These are phyloP conservation scores for Malurus melanocephalus DNA, from an alignment of 2,113 vertebrate species.

Conservation along the genomic window DNA sequence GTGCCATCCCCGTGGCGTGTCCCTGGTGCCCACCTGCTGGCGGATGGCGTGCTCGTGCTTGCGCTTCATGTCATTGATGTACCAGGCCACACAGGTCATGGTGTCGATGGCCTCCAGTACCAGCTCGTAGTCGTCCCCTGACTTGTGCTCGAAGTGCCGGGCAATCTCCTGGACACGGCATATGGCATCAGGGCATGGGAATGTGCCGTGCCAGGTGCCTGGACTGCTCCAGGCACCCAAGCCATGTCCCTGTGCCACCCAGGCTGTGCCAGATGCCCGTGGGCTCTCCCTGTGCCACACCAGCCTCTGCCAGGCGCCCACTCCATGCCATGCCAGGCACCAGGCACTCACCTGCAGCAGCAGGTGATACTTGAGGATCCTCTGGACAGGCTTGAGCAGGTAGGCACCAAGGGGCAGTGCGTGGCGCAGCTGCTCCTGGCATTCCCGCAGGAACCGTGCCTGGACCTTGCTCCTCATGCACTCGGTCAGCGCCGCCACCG, in stretches of 20 bases:
- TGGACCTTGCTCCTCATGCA: conserved; percentile 92
- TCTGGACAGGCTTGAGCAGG: conserved; percentile 94
- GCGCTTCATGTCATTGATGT: conserved; percentile 98
- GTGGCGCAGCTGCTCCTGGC: conserved; percentile 85
- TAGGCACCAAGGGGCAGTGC: conserved; percentile 90
- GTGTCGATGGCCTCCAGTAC: conserved; percentile 93
- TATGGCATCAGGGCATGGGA: rapidly evolving
- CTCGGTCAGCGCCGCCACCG: conserved; percentile 86
- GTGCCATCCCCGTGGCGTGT: not conserved
- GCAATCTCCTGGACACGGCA: conserved; percentile 84
- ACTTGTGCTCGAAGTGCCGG: conserved; percentile 87
- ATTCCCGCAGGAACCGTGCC: conserved; percentile 90
- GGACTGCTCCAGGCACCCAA: too few relatives aligned
- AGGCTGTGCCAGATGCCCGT: not conserved
- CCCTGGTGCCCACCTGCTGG: conserved; percentile 75
- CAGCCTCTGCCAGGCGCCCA: not conserved
- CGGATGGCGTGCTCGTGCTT: conserved; percentile 93
- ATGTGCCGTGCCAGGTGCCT: not conserved
- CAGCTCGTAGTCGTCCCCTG: conserved; percentile 81
- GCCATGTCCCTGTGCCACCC: rapidly evolving
- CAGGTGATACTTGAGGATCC: conserved; percentile 96
- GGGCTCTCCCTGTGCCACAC: not conserved
- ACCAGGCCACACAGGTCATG: conserved; percentile 97
- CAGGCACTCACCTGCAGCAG: conserved; percentile 83
- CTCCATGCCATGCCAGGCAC: rapidly evolving